phyloP scores from a whole-genome alignment of 2,113 vertebrate genomes.

The Sinocyclocheilus rhinocerous region DNA sequence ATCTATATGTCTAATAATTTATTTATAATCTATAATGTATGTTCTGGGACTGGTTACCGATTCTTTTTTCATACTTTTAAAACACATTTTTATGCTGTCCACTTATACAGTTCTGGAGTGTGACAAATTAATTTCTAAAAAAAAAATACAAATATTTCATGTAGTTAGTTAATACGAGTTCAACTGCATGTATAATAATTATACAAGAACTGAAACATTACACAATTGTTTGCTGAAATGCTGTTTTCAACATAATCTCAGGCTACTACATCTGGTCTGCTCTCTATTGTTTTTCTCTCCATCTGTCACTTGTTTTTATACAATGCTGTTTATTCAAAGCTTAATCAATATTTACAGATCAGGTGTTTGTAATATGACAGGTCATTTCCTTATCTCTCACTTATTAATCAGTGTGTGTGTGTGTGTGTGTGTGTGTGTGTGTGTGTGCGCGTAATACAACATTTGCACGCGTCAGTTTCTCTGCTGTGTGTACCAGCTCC shows the following conservation, averaged over 20 bases:
- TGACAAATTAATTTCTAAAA: no score
- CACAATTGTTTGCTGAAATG: not conserved
- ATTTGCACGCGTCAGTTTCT: not conserved
- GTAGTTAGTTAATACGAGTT: no score
- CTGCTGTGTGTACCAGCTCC: not conserved
- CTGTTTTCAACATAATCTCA: not conserved
- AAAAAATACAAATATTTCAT: no score
- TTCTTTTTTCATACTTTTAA: not conserved
- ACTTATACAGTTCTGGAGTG: no score
- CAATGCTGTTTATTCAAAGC: slow-evolving; percentile 11
- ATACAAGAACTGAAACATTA: no score
- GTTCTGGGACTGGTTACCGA: no score
- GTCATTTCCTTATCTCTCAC: slow-evolving; percentile 38
- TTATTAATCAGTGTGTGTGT: no score
- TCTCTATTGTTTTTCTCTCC: not conserved
- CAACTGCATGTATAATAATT: no score
- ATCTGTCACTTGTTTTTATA: slow-evolving; percentile 26
- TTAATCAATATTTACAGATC: slow-evolving; percentile 30
- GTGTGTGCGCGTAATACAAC: not conserved
- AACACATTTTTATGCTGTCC: not conserved
- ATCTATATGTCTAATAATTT: no score
- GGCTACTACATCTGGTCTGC: not conserved
- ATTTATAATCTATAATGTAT: no score
- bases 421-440: not conserved
- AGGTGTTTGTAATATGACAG: slow-evolving; percentile 32